Evolutionary conservation across 2,797 vertebrate species (phyloP).

Genomic region (Hoplostethus atlanticus): DNA sequence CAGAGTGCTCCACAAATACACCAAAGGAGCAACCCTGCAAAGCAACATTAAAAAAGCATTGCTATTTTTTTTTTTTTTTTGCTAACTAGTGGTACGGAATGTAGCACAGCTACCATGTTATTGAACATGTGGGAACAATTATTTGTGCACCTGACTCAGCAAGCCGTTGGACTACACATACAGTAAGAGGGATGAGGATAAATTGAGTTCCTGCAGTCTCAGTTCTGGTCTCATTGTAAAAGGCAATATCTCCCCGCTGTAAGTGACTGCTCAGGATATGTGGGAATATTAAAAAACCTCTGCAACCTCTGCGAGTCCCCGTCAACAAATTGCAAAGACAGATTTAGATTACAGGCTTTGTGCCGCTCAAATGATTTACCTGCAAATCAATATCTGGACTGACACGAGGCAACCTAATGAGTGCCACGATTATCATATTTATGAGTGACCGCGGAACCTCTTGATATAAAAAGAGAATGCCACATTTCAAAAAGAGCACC

Average conservation of each 20-base stretch:
- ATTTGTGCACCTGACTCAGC: conserved; percentile 32
- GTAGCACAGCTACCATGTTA: conserved; percentile 7
- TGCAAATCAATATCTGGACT: conserved; percentile 39
- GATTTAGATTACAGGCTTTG: conserved; percentile 26
- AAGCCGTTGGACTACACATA: conserved; percentile 10
- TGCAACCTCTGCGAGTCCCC: background rate
- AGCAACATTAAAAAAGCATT: background rate
- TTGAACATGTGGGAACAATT: conserved; percentile 31
- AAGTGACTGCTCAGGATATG: background rate
- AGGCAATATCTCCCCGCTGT: conserved; percentile 11
- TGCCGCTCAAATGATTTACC: conserved; percentile 20
- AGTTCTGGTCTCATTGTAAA: conserved; percentile 5
- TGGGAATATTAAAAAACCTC: conserved; percentile 14
- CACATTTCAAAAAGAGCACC: conserved; percentile 37
- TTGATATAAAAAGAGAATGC: conserved; percentile 23
- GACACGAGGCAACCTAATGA: conserved; percentile 47
- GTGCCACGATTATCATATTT: conserved; percentile 54
- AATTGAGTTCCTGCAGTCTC: conserved; percentile 10
- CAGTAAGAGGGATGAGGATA: conserved; percentile 1
- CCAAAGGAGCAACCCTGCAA: conserved; percentile 7
- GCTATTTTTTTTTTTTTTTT: no score
- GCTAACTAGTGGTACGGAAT: background rate
- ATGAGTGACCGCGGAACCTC: conserved; percentile 30
- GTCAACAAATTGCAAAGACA: conserved; percentile 9
- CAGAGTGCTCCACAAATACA: conserved; percentile 6